Percentiles rank a stretch among this genome's conserved stretches.
These are phyloP conservation scores for Drosophila seclusa DNA, from an alignment of 2,888 invertebrate species.

Conservation along the genomic window DNA sequence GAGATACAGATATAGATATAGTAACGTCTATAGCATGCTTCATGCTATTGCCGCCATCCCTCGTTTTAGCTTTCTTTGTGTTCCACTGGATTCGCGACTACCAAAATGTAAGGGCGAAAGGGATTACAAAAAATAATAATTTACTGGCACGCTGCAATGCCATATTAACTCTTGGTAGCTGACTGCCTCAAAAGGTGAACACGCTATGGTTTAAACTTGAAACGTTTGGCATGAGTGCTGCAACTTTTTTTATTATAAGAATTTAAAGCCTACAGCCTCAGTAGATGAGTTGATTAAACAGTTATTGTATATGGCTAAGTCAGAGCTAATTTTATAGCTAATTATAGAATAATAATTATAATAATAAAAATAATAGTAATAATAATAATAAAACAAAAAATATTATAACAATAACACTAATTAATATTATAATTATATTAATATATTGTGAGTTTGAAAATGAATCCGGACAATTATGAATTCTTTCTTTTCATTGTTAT, in stretches of 20 bases:
- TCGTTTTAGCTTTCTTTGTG: constrained; percentile 28
- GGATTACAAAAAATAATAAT: constrained; percentile 10
- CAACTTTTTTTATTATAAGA: constrained; percentile 2
- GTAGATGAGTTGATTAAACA: neutral
- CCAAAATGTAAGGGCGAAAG: constrained; percentile 31
- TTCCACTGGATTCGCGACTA: constrained; percentile 16
- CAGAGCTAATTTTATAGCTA: neutral
- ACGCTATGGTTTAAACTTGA: constrained; percentile 48
- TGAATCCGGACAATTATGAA: neutral
- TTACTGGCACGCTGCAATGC: constrained; percentile 36
- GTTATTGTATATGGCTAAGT: neutral
- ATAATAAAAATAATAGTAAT: neutral
- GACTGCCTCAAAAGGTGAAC: constrained; percentile 30
- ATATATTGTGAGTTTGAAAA: neutral
- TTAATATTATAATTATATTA: neutral
- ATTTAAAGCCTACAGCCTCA: neutral
- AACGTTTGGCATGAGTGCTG: constrained; percentile 40
- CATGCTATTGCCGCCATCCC: neutral
- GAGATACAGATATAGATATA: constrained; percentile 36
- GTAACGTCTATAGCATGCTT: constrained; percentile 36
- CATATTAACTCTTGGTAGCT: constrained; percentile 36
- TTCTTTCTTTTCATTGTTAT: neutral
- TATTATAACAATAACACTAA: neutral
- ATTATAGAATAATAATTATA: neutral
- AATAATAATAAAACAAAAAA: neutral